Conservation (phyloP, 2,888 invertebrate species). For the Aporophyla nigra region DNA sequence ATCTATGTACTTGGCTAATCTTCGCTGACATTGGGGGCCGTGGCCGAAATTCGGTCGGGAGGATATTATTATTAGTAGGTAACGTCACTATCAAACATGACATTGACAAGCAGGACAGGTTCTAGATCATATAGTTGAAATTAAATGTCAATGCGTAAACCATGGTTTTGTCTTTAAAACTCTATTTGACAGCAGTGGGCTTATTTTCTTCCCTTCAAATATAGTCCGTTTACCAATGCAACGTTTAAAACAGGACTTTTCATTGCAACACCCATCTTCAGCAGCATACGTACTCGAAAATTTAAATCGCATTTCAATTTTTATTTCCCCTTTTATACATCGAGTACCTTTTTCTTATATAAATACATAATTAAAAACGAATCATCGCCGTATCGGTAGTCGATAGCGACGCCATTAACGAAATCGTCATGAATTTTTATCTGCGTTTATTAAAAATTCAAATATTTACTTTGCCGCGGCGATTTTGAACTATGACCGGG, state of each 20-base stretch:
- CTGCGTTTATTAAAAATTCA: conserved; percentile 42
- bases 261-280: neutral
- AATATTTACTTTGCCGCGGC: conserved; percentile 57
- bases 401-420: conserved; percentile 39
- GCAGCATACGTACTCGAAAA: neutral
- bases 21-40: too few species aligned
- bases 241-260: neutral
- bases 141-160: neutral
- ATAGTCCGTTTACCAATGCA: neutral
- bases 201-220: neutral
- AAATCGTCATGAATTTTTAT: conserved; percentile 47
- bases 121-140: neutral
- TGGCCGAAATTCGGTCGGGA: neutral
- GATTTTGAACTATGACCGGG: conserved; percentile 63
- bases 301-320: neutral
- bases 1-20: neutral
- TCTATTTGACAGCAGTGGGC: neutral
- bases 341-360: conserved; percentile 11
- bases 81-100: neutral
- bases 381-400: conserved; percentile 31
- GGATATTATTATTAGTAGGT: neutral
- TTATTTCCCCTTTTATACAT: neutral
- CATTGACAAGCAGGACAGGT: neutral
- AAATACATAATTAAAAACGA: conserved; percentile 34
- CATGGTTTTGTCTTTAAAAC: neutral